phyloP scores from a whole-genome alignment of 2,888 invertebrate species.

The Mesopsocus fuscifrons region DNA sequence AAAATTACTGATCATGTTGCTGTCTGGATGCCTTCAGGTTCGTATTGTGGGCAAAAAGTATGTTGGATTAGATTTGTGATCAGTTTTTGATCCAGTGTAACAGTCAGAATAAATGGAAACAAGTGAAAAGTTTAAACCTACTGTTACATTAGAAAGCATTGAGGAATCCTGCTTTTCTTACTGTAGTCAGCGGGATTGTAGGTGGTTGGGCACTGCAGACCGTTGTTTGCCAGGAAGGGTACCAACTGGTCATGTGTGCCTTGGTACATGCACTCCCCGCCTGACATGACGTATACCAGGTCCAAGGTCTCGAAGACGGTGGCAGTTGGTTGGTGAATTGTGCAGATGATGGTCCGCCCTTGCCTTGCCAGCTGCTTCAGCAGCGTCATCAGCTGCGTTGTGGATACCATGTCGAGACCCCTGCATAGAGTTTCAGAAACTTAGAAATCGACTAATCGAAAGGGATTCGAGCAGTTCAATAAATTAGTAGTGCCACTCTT shows the following conservation, averaged over 20 bases:
- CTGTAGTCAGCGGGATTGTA: slow-evolving; percentile 64
- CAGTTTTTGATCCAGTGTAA: too few relatives aligned
- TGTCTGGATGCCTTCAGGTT: too few relatives aligned
- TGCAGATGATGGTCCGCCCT: slow-evolving; percentile 58
- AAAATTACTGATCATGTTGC: neutral
- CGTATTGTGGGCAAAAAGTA: too few relatives aligned
- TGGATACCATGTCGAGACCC: slow-evolving; percentile 54
- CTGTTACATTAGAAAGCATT: too few relatives aligned
- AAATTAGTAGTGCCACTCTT: too few relatives aligned
- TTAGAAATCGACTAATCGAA: slow-evolving; percentile 9
- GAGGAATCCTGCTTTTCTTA: slow-evolving; percentile 12
- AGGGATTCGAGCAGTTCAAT: slow-evolving; percentile 2
- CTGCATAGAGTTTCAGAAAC: slow-evolving; percentile 31
- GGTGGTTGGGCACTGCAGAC: slow-evolving; percentile 49
- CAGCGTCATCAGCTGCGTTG: slow-evolving; percentile 48
- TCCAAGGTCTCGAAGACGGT: slow-evolving; percentile 58
- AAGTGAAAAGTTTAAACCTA: too few relatives aligned
- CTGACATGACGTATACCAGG: slow-evolving; percentile 43
- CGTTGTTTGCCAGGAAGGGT: slow-evolving; percentile 42
- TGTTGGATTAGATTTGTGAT: too few relatives aligned
- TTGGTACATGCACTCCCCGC: slow-evolving; percentile 43
- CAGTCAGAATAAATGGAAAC: too few relatives aligned
- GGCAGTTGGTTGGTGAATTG: slow-evolving; percentile 63
- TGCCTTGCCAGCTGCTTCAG: slow-evolving; percentile 46
- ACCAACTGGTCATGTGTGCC: slow-evolving; percentile 48